These are phyloP conservation scores for Thamnophis sirtalis DNA, from an alignment of 2,113 vertebrate species.

Conservation along the genomic window DNA sequence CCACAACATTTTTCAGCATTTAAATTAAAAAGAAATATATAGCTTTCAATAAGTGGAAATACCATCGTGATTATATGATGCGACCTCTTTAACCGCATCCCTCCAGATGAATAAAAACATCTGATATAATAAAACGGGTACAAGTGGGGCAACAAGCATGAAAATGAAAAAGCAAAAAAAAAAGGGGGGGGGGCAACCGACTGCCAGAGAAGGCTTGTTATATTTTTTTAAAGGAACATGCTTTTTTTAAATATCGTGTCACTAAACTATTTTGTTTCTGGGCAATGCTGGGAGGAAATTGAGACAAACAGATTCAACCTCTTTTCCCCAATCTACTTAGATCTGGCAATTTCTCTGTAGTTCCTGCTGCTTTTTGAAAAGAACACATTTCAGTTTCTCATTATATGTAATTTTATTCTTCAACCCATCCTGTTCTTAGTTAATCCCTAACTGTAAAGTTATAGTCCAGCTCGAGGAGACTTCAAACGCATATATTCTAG, in stretches of 20 bases:
- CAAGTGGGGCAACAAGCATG: constrained; percentile 57
- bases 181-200: constrained; percentile 44
- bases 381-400: not conserved
- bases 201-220: constrained; percentile 37
- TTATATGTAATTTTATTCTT: not conserved
- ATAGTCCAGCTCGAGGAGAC: not conserved
- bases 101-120: constrained; percentile 58
- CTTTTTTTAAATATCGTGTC: constrained; percentile 47
- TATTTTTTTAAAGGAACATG: constrained; percentile 43
- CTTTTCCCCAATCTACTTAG: not conserved
- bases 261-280: constrained; percentile 39
- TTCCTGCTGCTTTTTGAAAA: not conserved
- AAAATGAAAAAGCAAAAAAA: constrained; percentile 49
- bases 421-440: not conserved
- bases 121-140: constrained; percentile 57
- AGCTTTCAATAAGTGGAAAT: constrained; percentile 52
- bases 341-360: not conserved
- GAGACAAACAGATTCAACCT: constrained; percentile 9
- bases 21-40: constrained; percentile 83
- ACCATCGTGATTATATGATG: constrained; percentile 58
- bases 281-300: constrained; percentile 26
- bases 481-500: not conserved
- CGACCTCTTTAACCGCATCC: constrained; percentile 59
- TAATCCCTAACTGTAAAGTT: not conserved
- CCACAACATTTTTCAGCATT: constrained; percentile 62